These are phyloP conservation scores for Platyscapa corneri DNA, from an alignment of 1,140 invertebrate genomes.

Conservation along the genomic window DNA sequence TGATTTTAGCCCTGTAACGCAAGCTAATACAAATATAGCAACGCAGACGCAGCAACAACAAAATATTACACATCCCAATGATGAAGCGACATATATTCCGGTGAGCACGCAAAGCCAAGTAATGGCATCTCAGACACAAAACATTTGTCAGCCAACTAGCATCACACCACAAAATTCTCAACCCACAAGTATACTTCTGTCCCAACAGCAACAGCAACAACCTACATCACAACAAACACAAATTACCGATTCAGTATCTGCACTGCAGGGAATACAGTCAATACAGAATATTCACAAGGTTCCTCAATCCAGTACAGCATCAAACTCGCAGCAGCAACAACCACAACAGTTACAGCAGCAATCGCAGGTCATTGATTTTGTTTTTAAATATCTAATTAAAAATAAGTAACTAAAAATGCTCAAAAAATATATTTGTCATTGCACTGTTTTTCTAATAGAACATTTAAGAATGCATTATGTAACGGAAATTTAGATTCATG, in stretches of 20 bases:
- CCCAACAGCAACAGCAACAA: conserved; percentile 54
- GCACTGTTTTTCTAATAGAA: neutral
- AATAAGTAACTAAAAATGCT: neutral
- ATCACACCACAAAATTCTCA: conserved; percentile 42
- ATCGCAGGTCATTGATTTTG: conserved; percentile 26
- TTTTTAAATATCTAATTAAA: neutral
- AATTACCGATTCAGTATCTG: conserved; percentile 64
- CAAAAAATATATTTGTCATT: neutral
- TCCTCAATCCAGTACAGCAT: conserved; percentile 63
- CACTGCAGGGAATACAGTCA: conserved; percentile 66
- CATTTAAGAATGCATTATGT: neutral
- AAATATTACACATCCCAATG: conserved; percentile 38
- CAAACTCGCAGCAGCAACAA: conserved; percentile 56
- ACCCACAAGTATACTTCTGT: conserved; percentile 44
- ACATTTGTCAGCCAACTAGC: conserved; percentile 48
- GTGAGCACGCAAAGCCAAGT: conserved; percentile 44
- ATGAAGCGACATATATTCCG: conserved; percentile 32
- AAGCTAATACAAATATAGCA: conserved; percentile 74
- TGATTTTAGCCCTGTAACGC: conserved; percentile 38
- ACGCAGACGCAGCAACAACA: conserved; percentile 54
- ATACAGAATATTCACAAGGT: conserved; percentile 71
- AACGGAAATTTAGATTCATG: too few relatives aligned
- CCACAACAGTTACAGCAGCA: conserved; percentile 49
- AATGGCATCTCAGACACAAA: conserved; percentile 49
- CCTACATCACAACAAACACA: conserved; percentile 59